Evolutionary conservation across 2,113 vertebrate species (phyloP).

Genomic region (Marmota monax): DNA sequence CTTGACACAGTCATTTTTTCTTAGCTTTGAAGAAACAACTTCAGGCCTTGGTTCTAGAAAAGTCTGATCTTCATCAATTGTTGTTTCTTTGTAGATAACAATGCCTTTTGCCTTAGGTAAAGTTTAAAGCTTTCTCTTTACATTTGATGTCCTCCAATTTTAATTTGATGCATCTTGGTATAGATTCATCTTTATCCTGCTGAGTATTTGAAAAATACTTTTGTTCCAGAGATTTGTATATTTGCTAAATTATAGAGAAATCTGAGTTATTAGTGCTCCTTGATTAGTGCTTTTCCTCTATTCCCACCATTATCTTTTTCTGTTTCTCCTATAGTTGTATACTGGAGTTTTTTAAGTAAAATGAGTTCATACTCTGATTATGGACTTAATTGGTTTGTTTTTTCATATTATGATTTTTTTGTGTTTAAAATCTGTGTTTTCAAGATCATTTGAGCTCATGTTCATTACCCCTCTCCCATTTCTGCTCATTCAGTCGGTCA

Average conservation of each 20-base stretch:
- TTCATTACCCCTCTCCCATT: neutral
- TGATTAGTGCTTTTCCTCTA: neutral
- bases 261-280: neutral
- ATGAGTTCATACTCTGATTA: neutral
- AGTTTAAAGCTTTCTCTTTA: neutral
- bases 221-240: neutral
- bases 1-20: neutral
- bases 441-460: neutral
- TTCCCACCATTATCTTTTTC: neutral
- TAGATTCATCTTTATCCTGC: neutral
- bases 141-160: neutral
- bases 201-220: neutral
- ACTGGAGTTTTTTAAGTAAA: neutral
- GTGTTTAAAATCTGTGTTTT: neutral
- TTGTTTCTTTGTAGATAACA: neutral
- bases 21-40: neutral
- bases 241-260: neutral
- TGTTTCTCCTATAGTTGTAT: neutral
- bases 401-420: neutral
- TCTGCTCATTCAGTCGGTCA: neutral
- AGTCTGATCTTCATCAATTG: neutral
- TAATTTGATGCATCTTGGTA: neutral
- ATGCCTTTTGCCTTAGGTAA: neutral
- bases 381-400: neutral
- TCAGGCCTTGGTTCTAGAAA: neutral